A percentile compares a stretch with the other conserved stretches of the same genome.
phyloP scores from a whole-genome alignment of 2,888 invertebrate genomes.

The Dasypolia templi region DNA sequence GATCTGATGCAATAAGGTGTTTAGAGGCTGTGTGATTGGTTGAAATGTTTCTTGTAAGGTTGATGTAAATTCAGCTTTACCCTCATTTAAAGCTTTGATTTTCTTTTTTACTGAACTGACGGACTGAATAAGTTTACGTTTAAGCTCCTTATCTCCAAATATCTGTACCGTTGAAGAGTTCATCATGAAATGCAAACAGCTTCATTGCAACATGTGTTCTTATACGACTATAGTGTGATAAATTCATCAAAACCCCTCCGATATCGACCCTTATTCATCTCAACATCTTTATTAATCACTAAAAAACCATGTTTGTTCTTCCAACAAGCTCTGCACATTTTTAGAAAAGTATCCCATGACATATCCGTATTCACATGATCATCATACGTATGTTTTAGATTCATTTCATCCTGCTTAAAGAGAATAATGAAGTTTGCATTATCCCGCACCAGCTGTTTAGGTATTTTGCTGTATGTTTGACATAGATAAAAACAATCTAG shows the following conservation, averaged over 20 bases:
- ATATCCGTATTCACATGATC: slow-evolving; percentile 4
- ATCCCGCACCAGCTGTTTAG: slow-evolving; percentile 1
- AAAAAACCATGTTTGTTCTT: neutral
- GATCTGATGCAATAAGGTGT: slow-evolving; percentile 3
- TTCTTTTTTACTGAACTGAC: slow-evolving; percentile 12
- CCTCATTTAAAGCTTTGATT: slow-evolving; percentile 16
- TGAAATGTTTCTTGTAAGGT: slow-evolving; percentile 14
- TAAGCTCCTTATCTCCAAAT: neutral
- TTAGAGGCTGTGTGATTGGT: slow-evolving; percentile 13
- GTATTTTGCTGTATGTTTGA: slow-evolving; percentile 13
- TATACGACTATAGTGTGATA: neutral
- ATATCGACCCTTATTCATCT: slow-evolving; percentile 9
- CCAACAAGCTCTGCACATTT: slow-evolving; percentile 1
- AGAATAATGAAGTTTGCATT: slow-evolving; percentile 1
- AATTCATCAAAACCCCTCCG: slow-evolving; percentile 1
- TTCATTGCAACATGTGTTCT: slow-evolving; percentile 1
- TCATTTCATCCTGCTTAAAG: slow-evolving; percentile 4
- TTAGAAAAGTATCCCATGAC: neutral
- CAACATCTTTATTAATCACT: slow-evolving; percentile 3
- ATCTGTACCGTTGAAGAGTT: slow-evolving; percentile 1
- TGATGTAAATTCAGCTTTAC: slow-evolving; percentile 6
- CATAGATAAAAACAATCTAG: slow-evolving; percentile 20
- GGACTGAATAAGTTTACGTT: slow-evolving; percentile 3
- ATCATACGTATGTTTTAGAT: neutral
- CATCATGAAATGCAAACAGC: neutral